These are phyloP conservation scores for Triops longicaudatus DNA, from an alignment of 1,140 invertebrate species.

Conservation along the genomic window DNA sequence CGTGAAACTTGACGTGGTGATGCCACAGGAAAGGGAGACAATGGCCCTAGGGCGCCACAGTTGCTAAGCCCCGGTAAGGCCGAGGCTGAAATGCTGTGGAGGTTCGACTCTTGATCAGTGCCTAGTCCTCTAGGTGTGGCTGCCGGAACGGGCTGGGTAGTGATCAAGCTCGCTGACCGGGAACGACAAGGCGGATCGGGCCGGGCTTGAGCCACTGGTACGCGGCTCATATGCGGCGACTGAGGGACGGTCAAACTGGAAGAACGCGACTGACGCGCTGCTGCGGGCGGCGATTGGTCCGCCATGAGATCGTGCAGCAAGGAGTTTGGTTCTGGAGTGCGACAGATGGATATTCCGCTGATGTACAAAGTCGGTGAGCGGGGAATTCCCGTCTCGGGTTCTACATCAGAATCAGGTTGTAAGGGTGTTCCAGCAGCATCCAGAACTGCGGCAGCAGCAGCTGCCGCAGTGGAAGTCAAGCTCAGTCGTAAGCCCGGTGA, in stretches of 20 bases:
- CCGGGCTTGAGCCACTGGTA: constrained; percentile 16
- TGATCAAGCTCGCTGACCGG: constrained; percentile 28
- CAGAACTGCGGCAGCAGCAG: background rate
- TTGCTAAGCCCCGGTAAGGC: background rate
- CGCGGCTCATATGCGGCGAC: constrained; percentile 32
- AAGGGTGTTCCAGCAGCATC: background rate
- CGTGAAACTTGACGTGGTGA: constrained; percentile 38
- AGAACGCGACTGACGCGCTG: constrained; percentile 42
- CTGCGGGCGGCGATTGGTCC: constrained; percentile 15
- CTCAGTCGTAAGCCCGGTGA: background rate
- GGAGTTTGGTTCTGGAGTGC: constrained; percentile 44
- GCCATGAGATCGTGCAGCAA: background rate
- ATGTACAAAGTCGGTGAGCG: constrained; percentile 51
- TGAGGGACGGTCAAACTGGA: constrained; percentile 43
- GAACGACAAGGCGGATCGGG: constrained; percentile 31
- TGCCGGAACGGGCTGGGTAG: constrained; percentile 35
- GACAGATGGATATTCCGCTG: constrained; percentile 50
- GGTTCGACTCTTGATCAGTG: background rate
- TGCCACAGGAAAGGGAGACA: constrained; percentile 34
- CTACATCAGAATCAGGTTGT: background rate
- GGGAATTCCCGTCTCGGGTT: constrained; percentile 44
- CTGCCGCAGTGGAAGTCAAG: background rate
- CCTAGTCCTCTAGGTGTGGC: constrained; percentile 18
- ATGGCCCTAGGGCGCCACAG: background rate
- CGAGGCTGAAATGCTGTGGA: background rate